phyloP scores from a whole-genome alignment of 2,888 invertebrate species.

The Troides oblongomaculatus region DNA sequence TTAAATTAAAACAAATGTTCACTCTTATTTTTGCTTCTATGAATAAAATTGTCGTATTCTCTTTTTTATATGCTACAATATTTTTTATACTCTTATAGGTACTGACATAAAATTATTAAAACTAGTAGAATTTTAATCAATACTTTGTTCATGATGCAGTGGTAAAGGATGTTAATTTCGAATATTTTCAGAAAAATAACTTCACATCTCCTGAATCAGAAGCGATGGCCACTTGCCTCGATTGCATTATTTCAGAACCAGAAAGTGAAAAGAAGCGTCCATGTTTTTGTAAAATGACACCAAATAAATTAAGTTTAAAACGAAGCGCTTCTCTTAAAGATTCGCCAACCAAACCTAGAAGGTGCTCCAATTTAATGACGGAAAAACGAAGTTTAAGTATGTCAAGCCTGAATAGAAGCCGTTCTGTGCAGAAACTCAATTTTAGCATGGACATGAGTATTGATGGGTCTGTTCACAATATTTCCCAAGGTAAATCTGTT shows the following conservation, averaged over 20 bases:
- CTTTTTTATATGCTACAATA: too few species aligned
- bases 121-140: too few species aligned
- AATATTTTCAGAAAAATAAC: conserved; percentile 61
- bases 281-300: conserved; percentile 61
- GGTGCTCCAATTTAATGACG: conserved; percentile 52
- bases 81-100: too few species aligned
- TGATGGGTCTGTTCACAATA: conserved; percentile 67
- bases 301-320: conserved; percentile 54
- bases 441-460: conserved; percentile 78
- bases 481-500: conserved; percentile 56
- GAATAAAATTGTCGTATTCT: too few species aligned
- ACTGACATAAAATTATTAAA: too few species aligned
- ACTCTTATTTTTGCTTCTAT: too few species aligned
- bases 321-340: conserved; percentile 67
- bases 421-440: conserved; percentile 75
- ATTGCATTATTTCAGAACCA: conserved; percentile 53
- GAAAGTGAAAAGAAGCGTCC: conserved; percentile 49
- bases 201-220: conserved; percentile 69
- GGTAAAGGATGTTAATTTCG: not conserved
- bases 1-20: too few species aligned
- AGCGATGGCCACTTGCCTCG: conserved; percentile 64
- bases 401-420: conserved; percentile 66
- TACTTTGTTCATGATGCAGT: too few species aligned
- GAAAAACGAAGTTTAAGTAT: conserved; percentile 68
- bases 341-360: conserved; percentile 56